Evolutionary conservation across 2,113 vertebrate genomes (phyloP).

Genomic region (Chunga burmeisteri): DNA sequence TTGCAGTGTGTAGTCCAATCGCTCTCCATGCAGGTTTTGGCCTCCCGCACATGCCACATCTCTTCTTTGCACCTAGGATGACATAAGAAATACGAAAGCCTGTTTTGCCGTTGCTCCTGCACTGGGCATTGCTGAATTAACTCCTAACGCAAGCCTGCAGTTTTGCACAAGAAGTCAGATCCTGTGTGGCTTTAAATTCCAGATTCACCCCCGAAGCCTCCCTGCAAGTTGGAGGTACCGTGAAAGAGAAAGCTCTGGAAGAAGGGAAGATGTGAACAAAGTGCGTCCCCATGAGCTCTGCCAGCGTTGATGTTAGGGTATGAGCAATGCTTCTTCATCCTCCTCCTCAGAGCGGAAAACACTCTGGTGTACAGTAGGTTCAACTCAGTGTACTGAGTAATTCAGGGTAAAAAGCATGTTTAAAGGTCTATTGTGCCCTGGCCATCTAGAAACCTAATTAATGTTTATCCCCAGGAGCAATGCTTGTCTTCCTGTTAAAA

Average conservation of each 20-base stretch:
- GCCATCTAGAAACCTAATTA: constrained; percentile 17
- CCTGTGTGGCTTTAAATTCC: not conserved
- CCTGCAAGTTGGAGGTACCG: not conserved
- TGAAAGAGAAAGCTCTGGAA: not conserved
- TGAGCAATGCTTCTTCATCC: not conserved
- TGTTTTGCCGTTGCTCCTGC: not conserved
- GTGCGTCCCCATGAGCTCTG: not conserved
- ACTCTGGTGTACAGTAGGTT: not conserved
- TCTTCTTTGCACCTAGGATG: not conserved
- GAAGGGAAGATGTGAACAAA: not conserved
- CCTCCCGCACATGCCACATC: accelerated
- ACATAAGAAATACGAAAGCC: not conserved
- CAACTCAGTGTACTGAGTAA: not conserved
- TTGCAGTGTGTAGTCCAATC: not conserved
- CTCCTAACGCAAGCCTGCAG: not conserved
- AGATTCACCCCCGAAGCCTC: not conserved
- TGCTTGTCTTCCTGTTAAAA: constrained; percentile 18
- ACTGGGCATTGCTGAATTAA: not conserved
- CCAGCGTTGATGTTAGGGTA: not conserved
- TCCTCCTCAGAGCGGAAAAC: not conserved
- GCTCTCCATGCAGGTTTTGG: not conserved
- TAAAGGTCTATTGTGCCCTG: not conserved
- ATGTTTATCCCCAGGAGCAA: constrained; percentile 20
- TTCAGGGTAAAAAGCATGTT: not conserved
- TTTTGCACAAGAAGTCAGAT: not conserved